These are phyloP conservation scores for Patella pellucida DNA, from an alignment of 2,888 invertebrate genomes.

Conservation along the genomic window DNA sequence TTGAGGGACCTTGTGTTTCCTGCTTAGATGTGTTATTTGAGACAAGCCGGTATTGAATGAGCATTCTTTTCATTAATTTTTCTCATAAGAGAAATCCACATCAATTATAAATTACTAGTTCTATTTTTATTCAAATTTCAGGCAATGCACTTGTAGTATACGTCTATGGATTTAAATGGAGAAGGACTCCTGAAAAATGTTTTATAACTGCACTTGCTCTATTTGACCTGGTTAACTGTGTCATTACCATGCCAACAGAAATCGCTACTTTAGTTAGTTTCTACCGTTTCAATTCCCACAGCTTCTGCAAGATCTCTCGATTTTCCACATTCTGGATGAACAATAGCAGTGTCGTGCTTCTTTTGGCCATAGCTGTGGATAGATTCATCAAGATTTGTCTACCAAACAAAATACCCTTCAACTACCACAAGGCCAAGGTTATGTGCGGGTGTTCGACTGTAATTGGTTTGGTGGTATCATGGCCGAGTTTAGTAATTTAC, in stretches of 20 bases:
- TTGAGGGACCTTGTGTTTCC: no score
- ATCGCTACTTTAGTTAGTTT: constrained; percentile 43
- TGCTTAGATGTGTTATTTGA: no score
- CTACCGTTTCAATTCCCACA: constrained; percentile 37
- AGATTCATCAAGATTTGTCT: constrained; percentile 46
- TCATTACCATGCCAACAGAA: constrained; percentile 48
- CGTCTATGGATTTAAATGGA: constrained; percentile 49
- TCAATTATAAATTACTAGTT: no score
- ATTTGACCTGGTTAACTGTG: constrained; percentile 46
- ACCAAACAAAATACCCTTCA: constrained; percentile 40
- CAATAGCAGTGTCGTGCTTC: constrained; percentile 44
- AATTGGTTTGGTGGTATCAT: constrained; percentile 39
- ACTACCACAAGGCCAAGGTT: constrained; percentile 38
- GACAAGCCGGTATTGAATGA: no score
- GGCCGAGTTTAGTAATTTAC: constrained; percentile 45
- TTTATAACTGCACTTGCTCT: constrained; percentile 47
- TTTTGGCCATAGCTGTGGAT: constrained; percentile 48
- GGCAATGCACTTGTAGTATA: constrained; percentile 44
- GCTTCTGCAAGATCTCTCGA: constrained; percentile 45
- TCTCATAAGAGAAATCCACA: no score
- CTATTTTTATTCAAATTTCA: neutral
- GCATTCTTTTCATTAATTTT: no score
- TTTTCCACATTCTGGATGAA: constrained; percentile 48
- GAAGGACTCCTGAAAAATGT: constrained; percentile 42
- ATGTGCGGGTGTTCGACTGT: constrained; percentile 38